Percentiles rank a stretch among this genome's conserved stretches.
These are phyloP conservation scores for Girardinichthys multiradiatus DNA, from an alignment of 2,113 vertebrate species.

Conservation along the genomic window DNA sequence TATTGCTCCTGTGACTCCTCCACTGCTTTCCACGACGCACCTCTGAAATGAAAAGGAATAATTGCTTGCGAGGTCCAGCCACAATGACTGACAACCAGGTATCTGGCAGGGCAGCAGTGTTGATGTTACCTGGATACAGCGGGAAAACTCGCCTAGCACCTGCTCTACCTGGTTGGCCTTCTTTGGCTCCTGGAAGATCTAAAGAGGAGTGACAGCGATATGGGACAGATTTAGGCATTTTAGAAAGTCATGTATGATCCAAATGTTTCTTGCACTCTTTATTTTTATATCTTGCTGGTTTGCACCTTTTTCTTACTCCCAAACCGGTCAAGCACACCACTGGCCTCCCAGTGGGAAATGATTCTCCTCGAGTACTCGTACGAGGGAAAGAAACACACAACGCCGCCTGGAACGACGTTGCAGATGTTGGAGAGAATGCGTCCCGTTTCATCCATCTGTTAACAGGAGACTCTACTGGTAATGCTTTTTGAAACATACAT, in stretches of 20 bases:
- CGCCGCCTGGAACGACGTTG: conserved; percentile 88
- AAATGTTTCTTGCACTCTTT: background rate
- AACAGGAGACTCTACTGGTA: conserved; percentile 4
- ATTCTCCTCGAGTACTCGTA: conserved; percentile 90
- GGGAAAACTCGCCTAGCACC: conserved; percentile 89
- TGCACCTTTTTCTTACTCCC: conserved; percentile 88
- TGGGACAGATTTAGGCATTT: background rate
- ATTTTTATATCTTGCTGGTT: conserved; percentile 14
- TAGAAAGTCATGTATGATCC: background rate
- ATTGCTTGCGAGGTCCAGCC: background rate
- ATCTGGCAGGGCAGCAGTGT: background rate
- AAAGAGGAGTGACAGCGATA: conserved; percentile 8
- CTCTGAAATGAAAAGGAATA: conserved; percentile 70
- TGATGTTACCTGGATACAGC: conserved; percentile 87
- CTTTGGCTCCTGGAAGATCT: conserved; percentile 95
- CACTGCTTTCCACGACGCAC: conserved; percentile 69
- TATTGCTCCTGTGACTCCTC: conserved; percentile 85
- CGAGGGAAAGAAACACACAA: conserved; percentile 97
- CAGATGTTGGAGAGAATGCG: conserved; percentile 91
- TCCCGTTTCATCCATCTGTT: conserved; percentile 91
- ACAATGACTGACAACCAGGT: background rate
- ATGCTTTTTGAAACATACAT: background rate
- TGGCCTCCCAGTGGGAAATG: conserved; percentile 87
- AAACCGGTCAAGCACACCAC: conserved; percentile 82
- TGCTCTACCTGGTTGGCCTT: conserved; percentile 91